phyloP scores from a whole-genome alignment of 2,888 invertebrate species.

The Euclidia mi region DNA sequence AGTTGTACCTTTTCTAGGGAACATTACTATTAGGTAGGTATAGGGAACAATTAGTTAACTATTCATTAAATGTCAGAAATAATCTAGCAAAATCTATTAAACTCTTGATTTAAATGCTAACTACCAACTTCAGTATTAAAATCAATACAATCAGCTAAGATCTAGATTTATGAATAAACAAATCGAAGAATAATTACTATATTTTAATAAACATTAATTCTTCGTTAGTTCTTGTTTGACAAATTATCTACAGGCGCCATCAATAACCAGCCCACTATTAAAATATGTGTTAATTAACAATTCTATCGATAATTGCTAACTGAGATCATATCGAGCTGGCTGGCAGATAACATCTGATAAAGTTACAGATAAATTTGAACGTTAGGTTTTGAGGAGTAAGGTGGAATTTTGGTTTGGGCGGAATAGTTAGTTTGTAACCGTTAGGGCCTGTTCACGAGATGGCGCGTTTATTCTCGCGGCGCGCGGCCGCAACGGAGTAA shows the following conservation, averaged over 20 bases:
- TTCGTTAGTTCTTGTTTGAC: constrained; percentile 17
- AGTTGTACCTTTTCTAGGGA: too few species aligned
- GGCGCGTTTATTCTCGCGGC: too few species aligned
- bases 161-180: not conserved
- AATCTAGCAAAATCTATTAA: too few species aligned
- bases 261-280: constrained; percentile 19
- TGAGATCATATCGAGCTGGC: constrained; percentile 26
- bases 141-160: not conserved
- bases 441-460: too few species aligned
- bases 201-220: not conserved
- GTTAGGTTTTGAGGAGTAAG: rapidly evolving
- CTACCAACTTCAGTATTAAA: not conserved
- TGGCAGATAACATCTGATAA: not conserved
- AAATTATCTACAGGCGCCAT: constrained; percentile 46
- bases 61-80: too few species aligned
- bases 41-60: too few species aligned
- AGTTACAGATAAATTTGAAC: constrained; percentile 6
- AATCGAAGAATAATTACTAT: not conserved
- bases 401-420: constrained; percentile 4
- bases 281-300: constrained; percentile 32
- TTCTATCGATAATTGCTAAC: constrained; percentile 21
- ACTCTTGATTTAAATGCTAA: too few species aligned
- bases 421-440: too few species aligned
- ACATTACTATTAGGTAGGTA: too few species aligned
- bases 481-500: too few species aligned